Base-by-base conservation (phyloP, 2,797 vertebrate genomes). In the Zenarchopterus dispar region DNA sequence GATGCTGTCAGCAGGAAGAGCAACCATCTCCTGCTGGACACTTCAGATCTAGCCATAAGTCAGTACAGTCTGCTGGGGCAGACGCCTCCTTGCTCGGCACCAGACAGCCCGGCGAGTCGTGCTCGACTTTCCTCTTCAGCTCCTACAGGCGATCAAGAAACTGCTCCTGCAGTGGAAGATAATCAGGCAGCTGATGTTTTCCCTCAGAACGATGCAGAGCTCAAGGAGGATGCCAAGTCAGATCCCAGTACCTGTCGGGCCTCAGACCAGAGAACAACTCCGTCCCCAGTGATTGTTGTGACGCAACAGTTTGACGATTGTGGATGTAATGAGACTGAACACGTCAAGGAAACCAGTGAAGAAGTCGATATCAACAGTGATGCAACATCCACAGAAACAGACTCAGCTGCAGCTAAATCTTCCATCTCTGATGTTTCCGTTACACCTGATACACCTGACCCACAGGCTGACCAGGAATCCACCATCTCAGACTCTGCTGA, bases 11-110 rank as follows among this genome's bases (percentile, higher is more conserved):
- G 91, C 61, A 81, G 93, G 85, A 96, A 94, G 88, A 97, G 92
- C 80, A 95, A 94, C 85, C 95, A 95, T 80, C 90, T 96, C n/a
- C 93, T 95, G 74, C 84, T 96, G 84, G 95, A 97, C 78, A 93
- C 92, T 45, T 77, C 94, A 16, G 93, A 92, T 28, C 80, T 96
- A 67, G 93, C 90, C 47, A 91, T 95, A 36, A 97, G 96, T 0
- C 94, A 96, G 81, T 95, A 93, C 88, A 97, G 96, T 67, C 87
- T 97, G 74, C 88, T 90, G 0, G 95, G 92, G 7, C 93, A 90
- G 52, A 94, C 91, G 0, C 92, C 93, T 0, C 81, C 82, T 6
- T 87, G 76, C 39, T 94, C 96, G 6, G 84, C 88, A 45, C 93
- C 94, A 8, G 86, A 72, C 71, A 96, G 94, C 71, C 95, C 95